These are phyloP conservation scores for Drosophila sordidapex DNA, from an alignment of 2,888 invertebrate species.

Conservation along the genomic window DNA sequence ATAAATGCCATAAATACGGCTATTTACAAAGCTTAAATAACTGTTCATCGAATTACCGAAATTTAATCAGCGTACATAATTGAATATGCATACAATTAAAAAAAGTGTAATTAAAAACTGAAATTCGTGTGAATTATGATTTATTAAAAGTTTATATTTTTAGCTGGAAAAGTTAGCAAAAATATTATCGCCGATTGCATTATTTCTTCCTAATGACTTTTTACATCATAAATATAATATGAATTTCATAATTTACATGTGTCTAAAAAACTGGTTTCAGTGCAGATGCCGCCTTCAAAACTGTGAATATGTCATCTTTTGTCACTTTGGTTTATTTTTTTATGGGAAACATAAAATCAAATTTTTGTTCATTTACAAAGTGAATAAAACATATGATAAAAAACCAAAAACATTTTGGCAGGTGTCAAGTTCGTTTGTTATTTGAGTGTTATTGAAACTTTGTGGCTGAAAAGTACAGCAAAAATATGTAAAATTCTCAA, in stretches of 20 bases:
- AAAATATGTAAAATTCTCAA: slow-evolving; percentile 5
- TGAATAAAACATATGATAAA: not conserved
- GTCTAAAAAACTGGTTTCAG: too few species aligned
- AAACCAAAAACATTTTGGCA: not conserved
- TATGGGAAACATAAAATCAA: not conserved
- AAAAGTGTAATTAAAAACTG: too few species aligned
- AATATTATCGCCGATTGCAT: not conserved
- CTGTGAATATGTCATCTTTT: too few species aligned
- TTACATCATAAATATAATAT: not conserved
- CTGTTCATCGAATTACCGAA: not conserved
- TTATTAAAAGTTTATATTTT: not conserved
- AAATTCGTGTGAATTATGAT: not conserved
- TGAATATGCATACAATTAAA: not conserved
- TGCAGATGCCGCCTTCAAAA: too few species aligned
- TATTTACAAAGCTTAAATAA: slow-evolving; percentile 2
- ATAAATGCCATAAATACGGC: slow-evolving; percentile 22
- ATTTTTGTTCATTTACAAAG: not conserved
- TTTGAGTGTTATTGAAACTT: not conserved
- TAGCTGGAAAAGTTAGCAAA: not conserved
- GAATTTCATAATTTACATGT: not conserved
- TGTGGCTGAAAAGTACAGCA: not conserved
- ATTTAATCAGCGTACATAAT: not conserved
- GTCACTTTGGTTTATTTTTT: too few species aligned
- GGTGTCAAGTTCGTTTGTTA: not conserved
- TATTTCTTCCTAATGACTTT: not conserved